phyloP scores from a whole-genome alignment of 2,797 vertebrate genomes.

The Sphenodon punctatus region DNA sequence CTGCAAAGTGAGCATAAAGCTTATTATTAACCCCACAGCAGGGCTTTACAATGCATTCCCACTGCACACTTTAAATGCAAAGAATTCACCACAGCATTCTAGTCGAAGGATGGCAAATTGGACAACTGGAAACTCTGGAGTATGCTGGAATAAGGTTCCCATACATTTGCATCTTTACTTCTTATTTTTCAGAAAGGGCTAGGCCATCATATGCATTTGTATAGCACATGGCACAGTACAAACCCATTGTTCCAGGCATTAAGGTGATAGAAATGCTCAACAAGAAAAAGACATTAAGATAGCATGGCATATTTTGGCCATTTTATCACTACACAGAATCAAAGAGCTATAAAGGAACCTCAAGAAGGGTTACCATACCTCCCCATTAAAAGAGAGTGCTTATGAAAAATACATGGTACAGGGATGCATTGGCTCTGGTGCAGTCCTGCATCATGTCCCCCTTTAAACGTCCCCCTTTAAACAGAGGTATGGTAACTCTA shows the following conservation, averaged over 20 bases:
- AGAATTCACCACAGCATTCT: rapidly evolving
- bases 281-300: rapidly evolving
- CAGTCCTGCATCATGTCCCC: too few species aligned
- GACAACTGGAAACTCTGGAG: background rate
- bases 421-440: too few species aligned
- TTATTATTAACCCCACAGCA: background rate
- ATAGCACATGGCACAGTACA: background rate
- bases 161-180: background rate
- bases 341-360: too few species aligned
- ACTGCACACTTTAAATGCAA: background rate
- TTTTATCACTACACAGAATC: too few species aligned
- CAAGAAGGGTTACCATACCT: too few species aligned
- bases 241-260: background rate
- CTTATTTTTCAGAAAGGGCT: background rate
- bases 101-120: background rate
- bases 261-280: background rate
- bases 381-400: too few species aligned
- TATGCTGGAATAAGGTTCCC: rapidly evolving
- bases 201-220: background rate
- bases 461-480: too few species aligned
- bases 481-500: too few species aligned
- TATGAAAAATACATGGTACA: too few species aligned
- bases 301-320: too few species aligned
- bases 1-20: background rate
- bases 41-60: background rate